Evolutionary conservation across 2,113 vertebrate genomes (phyloP), one percentile per base, ranked within the genome.

Genomic region (Geococcyx californianus): DNA sequence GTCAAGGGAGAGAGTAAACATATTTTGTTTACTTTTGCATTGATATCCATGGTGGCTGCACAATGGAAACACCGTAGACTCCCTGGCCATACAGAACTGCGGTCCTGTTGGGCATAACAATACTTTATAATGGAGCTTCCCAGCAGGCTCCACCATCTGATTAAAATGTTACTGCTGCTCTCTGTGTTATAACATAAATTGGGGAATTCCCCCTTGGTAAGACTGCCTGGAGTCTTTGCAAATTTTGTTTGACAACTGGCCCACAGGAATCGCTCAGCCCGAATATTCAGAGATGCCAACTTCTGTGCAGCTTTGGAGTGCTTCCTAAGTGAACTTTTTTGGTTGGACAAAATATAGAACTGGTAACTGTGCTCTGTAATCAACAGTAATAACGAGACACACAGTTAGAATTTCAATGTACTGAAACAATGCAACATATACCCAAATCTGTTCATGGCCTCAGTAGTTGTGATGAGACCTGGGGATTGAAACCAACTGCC

Each of bases 91-190:
- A 42, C 16, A 1, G 2, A 80, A 17, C 49, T 80, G n/a, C 62
- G 56, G 54, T 59, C 49, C 73, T 72, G 44, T 49, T 79, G 79
- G 73, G 66, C 21, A 29, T 31, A 72, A 72, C 79, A 84, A 21
- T 51, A 54, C 73, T 86, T 85, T 73, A 68, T 17, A 83, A 60
- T 34, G 63, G 76, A 86, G 49, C 76, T 92, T 95, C 86, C 63
- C 86, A 94, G 92, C 73, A 89, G 93, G 83, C 47, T 76, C 3
- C 2, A 17, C 75, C 4, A 0, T 18, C 64, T 63, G 89, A 94
- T 94, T 95, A 90, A 93, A 95, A 90, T 54, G 81, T 95, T 93
- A 83, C 79, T 81, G 76, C 82, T 95, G 77, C 52, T 95, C 34
- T 91, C 87, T 91, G 51, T 77, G 64, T 87, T 87, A 40, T 18